Evolutionary conservation across 2,888 invertebrate genomes (phyloP).

Genomic region (Lacanobia oleracea): DNA sequence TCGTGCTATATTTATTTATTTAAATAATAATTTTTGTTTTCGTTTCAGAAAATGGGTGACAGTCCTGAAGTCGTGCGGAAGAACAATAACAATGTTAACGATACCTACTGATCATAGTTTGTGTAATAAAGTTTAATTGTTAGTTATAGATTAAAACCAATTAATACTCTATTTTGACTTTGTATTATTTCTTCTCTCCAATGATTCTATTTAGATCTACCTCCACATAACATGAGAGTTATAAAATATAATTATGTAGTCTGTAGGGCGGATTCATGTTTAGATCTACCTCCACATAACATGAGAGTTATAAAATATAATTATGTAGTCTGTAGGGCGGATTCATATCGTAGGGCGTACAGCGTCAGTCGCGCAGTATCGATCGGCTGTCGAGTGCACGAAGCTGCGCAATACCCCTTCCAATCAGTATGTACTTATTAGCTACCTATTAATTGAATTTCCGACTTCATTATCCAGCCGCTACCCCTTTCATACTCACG

Average conservation of each 20-base stretch:
- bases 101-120: constrained; percentile 28
- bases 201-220: not conserved
- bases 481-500: not conserved
- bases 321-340: not conserved
- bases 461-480: not conserved
- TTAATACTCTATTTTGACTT: not conserved
- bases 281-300: not conserved
- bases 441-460: not conserved
- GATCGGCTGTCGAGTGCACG: constrained; percentile 38
- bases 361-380: constrained; percentile 24
- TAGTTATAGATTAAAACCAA: constrained; percentile 26
- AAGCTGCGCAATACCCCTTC: constrained; percentile 34
- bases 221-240: not conserved
- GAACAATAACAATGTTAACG: constrained; percentile 66
- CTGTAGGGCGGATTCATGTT: not conserved
- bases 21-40: constrained; percentile 5
- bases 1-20: not conserved
- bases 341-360: not conserved
- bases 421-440: too few relatives aligned
- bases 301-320: not conserved
- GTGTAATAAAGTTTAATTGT: constrained; percentile 7
- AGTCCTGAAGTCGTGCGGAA: constrained; percentile 62
- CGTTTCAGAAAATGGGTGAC: constrained; percentile 74
- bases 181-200: constrained; percentile 7
- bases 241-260: not conserved